Conservation (phyloP, 2,797 vertebrate species). For the Ctenopoma multispine region DNA sequence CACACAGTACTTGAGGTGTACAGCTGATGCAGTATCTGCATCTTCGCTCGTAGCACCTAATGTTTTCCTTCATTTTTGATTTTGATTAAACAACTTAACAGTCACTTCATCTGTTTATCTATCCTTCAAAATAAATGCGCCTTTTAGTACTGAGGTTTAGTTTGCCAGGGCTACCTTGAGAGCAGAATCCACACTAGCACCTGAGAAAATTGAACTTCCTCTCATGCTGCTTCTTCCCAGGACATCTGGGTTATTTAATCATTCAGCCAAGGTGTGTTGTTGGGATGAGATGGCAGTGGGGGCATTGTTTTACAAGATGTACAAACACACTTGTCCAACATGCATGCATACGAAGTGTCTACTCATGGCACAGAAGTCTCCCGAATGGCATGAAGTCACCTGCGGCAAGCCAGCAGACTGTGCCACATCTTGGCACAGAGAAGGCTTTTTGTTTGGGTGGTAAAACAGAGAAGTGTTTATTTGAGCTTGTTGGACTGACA, state of each 20-base stretch:
- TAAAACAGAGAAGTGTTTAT: constrained; percentile 72
- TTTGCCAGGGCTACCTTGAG: not conserved
- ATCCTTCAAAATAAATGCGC: constrained; percentile 7
- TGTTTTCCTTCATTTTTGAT: not conserved
- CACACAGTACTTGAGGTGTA: constrained; percentile 17
- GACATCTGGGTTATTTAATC: constrained; percentile 56
- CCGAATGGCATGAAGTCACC: constrained; percentile 58
- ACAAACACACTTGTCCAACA: constrained; percentile 60
- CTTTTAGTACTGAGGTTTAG: constrained; percentile 1
- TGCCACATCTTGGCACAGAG: constrained; percentile 48
- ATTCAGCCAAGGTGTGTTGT: constrained; percentile 43
- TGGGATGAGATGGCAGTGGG: constrained; percentile 39
- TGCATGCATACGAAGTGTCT: constrained; percentile 43
- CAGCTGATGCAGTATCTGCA: constrained; percentile 10
- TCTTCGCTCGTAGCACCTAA: constrained; percentile 9
- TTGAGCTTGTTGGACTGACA: constrained; percentile 71
- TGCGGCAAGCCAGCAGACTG: constrained; percentile 58
- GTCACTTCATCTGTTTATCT: not conserved
- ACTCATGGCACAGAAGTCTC: constrained; percentile 57
- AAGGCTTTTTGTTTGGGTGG: constrained; percentile 66
- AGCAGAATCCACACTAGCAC: not conserved
- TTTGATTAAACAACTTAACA: constrained; percentile 18
- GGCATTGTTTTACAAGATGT: constrained; percentile 73
- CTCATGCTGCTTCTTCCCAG: constrained; percentile 18
- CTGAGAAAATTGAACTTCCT: constrained; percentile 40